A percentile compares a stretch with the other conserved stretches of the same genome.
These are phyloP conservation scores for Psylliodes chrysocephalus DNA, from an alignment of 2,888 invertebrate genomes.

Conservation along the genomic window DNA sequence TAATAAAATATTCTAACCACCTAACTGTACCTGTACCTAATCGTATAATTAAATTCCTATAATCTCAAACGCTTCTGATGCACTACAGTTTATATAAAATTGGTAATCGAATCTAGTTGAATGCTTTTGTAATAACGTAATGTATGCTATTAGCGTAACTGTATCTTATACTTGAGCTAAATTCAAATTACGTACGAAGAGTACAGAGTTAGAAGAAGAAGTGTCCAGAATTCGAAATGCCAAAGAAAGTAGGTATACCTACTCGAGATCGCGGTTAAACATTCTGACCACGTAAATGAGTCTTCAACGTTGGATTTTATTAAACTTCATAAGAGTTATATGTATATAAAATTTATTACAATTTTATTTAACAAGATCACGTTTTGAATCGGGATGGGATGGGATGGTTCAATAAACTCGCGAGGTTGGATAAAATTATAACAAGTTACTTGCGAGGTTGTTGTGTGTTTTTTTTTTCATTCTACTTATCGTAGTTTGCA, in stretches of 20 bases:
- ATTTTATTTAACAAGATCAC: neutral
- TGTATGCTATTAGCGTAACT: slow-evolving; percentile 20
- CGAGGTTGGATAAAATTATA: too few relatives aligned
- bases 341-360: slow-evolving; percentile 1
- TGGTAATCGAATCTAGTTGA: slow-evolving; percentile 13
- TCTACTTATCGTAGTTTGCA: neutral
- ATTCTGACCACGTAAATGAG: slow-evolving; percentile 3
- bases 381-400: too few relatives aligned
- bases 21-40: slow-evolving; percentile 24
- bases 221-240: neutral
- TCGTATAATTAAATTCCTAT: slow-evolving; percentile 9
- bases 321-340: neutral
- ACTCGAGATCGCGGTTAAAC: too few relatives aligned
- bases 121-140: slow-evolving; percentile 13
- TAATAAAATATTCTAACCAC: slow-evolving; percentile 2
- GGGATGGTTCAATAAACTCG: neutral
- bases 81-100: slow-evolving; percentile 2
- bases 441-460: neutral
- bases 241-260: neutral
- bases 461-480: neutral
- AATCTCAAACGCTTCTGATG: slow-evolving; percentile 11
- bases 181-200: slow-evolving; percentile 7
- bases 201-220: neutral
- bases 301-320: neutral
- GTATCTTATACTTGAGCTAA: slow-evolving; percentile 13